These are phyloP conservation scores for Abramis brama DNA, from an alignment of 2,113 vertebrate species.

Conservation along the genomic window DNA sequence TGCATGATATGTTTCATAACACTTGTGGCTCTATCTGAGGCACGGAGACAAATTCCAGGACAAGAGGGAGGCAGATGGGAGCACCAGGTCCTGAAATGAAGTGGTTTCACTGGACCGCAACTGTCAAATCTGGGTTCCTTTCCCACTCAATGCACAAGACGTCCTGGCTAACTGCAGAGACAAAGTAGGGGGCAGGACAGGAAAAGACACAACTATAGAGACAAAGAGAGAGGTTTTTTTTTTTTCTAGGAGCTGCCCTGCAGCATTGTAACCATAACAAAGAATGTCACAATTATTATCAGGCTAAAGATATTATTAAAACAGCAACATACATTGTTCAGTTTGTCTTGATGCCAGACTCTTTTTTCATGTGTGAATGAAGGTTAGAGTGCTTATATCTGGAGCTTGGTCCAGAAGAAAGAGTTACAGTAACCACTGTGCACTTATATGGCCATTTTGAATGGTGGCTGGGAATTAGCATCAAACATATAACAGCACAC, in stretches of 20 bases:
- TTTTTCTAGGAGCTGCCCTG: slow-evolving; percentile 60
- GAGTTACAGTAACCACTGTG: slow-evolving; percentile 65
- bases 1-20: slow-evolving; percentile 42
- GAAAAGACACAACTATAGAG: slow-evolving; percentile 78
- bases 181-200: slow-evolving; percentile 76
- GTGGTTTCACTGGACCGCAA: slow-evolving; percentile 75
- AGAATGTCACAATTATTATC: slow-evolving; percentile 86
- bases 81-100: slow-evolving; percentile 71
- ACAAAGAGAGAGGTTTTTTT: slow-evolving; percentile 63
- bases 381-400: slow-evolving; percentile 65
- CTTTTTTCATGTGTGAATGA: slow-evolving; percentile 61
- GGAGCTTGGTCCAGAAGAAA: slow-evolving; percentile 66
- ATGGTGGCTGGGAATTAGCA: slow-evolving; percentile 59
- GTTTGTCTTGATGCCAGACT: slow-evolving; percentile 49
- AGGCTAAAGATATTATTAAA: slow-evolving; percentile 71
- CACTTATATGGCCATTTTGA: slow-evolving; percentile 55
- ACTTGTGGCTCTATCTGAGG: slow-evolving; percentile 26
- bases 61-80: slow-evolving; percentile 60
- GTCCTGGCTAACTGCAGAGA: slow-evolving; percentile 80
- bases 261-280: slow-evolving; percentile 75
- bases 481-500: slow-evolving; percentile 34
- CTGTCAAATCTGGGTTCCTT: slow-evolving; percentile 79
- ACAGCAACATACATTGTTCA: slow-evolving; percentile 37
- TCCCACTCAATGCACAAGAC: slow-evolving; percentile 80
- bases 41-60: slow-evolving; percentile 34